Evolutionary conservation across 2,888 invertebrate genomes (phyloP), one percentile per base, ranked within the genome.

Genomic region (Agelastica alni): DNA sequence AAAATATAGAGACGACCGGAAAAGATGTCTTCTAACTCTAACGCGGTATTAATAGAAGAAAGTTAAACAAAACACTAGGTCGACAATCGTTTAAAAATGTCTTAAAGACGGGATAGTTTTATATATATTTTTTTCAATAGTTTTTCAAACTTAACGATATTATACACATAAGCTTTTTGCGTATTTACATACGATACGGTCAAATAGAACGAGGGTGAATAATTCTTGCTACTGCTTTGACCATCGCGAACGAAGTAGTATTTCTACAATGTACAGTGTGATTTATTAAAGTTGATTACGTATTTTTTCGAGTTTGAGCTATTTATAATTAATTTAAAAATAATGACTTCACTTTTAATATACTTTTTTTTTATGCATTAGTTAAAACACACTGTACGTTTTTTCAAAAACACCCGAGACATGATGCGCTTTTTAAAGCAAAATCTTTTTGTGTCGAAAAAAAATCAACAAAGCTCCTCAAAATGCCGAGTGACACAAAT

Each of bases 111-210:
- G 36, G 46, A 46, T 46, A 46, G 14, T 26, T 46, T 45, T n/a
- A n/a, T n/a, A n/a, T n/a, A n/a, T n/a, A n/a, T n/a, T 30, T 44
- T 41, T 39, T 20, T 48, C 6, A 26, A 26, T 51, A 55, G 45
- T 36, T 42, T 51, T 42, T 51, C 53, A 56, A 59, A 59, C 56
- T 53, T 56, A 59, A 59, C 59, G 47, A 44, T 55, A 59, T 51
- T 51, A 41, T 53, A 53, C 51, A 47, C 32, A n/a, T n/a, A n/a
- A n/a, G n/a, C n/a, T n/a, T 49, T 53, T 48, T 37, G 47, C 51
- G 54, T 51, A 34, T 34, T 22, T 36, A 30, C 18, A 10, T 44
- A 13, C 18, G 30, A 51, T 36, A 42, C 32, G n/a, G 31, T 43
- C 49, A 22, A 42, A 39, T 42, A 41, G 13, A 41, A 34, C n/a